Percentiles rank a stretch among this genome's conserved stretches.
Evolutionary conservation across 2,888 invertebrate species (phyloP).

Genomic region (Harpagoxenus sublaevis): DNA sequence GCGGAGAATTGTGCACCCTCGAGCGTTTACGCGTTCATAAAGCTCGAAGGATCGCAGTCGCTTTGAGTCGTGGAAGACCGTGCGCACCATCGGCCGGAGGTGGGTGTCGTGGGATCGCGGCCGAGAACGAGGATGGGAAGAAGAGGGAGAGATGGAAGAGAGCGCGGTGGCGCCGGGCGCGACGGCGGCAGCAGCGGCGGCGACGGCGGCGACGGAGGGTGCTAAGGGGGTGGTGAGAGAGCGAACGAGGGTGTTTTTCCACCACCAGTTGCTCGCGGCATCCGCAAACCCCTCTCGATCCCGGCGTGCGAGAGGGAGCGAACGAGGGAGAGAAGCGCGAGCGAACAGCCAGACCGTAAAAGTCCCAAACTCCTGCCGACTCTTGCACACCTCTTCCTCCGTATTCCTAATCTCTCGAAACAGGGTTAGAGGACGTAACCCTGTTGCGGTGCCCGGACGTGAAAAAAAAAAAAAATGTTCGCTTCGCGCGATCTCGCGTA

Average conservation of each 20-base stretch:
- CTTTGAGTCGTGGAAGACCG: conserved; percentile 79
- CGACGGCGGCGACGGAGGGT: conserved; percentile 71
- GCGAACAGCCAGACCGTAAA: conserved; percentile 77
- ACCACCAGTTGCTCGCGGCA: conserved; percentile 86
- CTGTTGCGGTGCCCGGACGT: conserved; percentile 26
- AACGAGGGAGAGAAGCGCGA: conserved; percentile 33
- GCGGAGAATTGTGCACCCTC: conserved; percentile 66
- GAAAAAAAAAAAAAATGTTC: conserved; percentile 58
- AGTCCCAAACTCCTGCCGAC: conserved; percentile 78
- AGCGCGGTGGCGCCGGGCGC: conserved; percentile 76
- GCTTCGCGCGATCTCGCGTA: conserved; percentile 57
- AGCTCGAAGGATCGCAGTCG: conserved; percentile 81
- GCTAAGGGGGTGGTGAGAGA: conserved; percentile 82
- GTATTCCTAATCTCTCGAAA: conserved; percentile 65
- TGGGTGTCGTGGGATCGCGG: conserved; percentile 68
- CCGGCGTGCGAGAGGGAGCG: conserved; percentile 57
- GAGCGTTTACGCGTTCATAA: conserved; percentile 83
- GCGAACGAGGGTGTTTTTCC: conserved; percentile 86
- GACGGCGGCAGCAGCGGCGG: conserved; percentile 74
- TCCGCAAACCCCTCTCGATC: conserved; percentile 75
- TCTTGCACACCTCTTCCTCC: conserved; percentile 58
- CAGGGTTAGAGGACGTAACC: conserved; percentile 61
- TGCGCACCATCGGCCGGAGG: conserved; percentile 63
- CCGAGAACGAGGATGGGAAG: conserved; percentile 61
- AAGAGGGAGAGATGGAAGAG: conserved; percentile 78